A percentile compares a stretch with the other conserved stretches of the same genome.
Conservation (phyloP, 2,797 vertebrate genomes). For the Trematomus bernacchii region DNA sequence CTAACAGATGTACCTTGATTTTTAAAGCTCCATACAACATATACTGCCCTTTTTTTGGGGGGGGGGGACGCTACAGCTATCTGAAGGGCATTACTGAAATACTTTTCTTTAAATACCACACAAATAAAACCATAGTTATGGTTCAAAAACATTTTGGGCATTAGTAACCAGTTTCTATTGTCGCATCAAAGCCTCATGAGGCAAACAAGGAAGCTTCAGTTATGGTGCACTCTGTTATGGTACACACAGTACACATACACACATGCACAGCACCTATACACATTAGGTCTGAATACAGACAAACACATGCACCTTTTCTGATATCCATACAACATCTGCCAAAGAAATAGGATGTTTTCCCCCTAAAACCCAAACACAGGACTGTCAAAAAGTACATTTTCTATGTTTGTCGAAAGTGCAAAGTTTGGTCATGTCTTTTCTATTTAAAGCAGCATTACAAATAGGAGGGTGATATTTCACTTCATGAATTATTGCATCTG, state of each 20-base stretch:
- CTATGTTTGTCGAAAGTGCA: neutral
- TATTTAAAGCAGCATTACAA: conserved; percentile 15
- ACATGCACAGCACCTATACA: no score
- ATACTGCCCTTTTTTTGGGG: neutral
- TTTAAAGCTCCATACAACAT: neutral
- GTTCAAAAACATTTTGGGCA: neutral
- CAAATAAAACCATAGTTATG: no score
- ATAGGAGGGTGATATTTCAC: conserved; percentile 12
- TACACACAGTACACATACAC: no score
- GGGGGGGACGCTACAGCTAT: neutral
- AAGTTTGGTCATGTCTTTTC: neutral
- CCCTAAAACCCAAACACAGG: no score
- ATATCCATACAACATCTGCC: no score
- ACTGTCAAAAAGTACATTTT: no score
- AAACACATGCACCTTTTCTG: no score
- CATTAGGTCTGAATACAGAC: no score
- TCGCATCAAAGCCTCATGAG: neutral
- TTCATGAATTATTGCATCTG: conserved; percentile 30
- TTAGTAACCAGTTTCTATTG: neutral
- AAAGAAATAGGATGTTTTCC: no score
- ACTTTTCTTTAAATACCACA: no score
- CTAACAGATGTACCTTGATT: neutral
- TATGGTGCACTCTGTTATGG: no score
- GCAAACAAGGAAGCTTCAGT: neutral
- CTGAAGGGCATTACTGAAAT: no score